These are phyloP conservation scores for Phoxinus phoxinus DNA, from an alignment of 2,113 vertebrate genomes.

Conservation along the genomic window DNA sequence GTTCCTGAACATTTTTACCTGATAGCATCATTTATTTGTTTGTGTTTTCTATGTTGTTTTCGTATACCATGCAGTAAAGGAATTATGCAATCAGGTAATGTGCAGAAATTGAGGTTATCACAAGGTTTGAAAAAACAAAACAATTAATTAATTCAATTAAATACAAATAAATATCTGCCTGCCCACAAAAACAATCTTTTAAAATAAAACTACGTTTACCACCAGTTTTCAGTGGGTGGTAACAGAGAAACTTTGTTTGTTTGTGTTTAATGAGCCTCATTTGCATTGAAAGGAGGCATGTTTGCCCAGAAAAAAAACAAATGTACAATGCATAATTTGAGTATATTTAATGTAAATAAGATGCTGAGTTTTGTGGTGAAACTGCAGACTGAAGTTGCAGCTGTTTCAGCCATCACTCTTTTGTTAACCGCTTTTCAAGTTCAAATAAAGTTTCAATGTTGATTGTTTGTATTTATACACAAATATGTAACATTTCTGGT, in stretches of 20 bases:
- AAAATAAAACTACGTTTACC: not conserved
- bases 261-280: not conserved
- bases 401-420: not conserved
- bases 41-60: not conserved
- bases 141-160: too few relatives aligned
- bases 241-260: not conserved
- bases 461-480: not conserved
- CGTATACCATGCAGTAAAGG: not conserved
- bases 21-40: not conserved
- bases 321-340: not conserved
- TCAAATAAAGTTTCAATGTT: not conserved
- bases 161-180: not conserved
- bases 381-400: not conserved
- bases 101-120: not conserved
- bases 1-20: not conserved
- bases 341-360: not conserved
- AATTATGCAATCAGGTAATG: conserved; percentile 8
- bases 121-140: not conserved
- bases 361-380: not conserved
- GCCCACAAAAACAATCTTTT: not conserved
- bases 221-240: not conserved
- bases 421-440: not conserved
- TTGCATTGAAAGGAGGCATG: not conserved
- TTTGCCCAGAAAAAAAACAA: not conserved
- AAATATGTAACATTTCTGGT: too few relatives aligned